Percentiles rank a stretch among this genome's conserved stretches.
Evolutionary conservation across 1,140 invertebrate species (phyloP).

Genomic region (Dinothrombium tinctorium): DNA sequence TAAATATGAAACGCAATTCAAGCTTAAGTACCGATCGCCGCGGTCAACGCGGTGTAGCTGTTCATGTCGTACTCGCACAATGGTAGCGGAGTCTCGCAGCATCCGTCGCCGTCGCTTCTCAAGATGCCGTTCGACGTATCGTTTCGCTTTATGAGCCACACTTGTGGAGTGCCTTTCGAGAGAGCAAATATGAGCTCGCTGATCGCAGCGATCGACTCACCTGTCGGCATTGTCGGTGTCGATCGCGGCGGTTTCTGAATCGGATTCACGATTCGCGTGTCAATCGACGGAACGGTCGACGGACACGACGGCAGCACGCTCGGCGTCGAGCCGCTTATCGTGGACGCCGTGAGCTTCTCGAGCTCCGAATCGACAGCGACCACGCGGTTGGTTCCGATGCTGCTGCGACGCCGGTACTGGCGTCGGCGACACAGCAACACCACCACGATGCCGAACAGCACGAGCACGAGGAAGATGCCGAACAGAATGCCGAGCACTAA

Average conservation of each 20-base stretch:
- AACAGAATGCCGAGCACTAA: slow-evolving; percentile 10
- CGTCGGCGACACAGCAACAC: slow-evolving; percentile 8
- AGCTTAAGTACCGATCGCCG: background rate
- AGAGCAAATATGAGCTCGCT: background rate
- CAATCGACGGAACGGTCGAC: too few species aligned
- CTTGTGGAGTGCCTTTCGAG: background rate
- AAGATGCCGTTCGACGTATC: background rate
- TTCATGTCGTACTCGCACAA: slow-evolving; percentile 2
- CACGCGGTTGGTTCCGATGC: slow-evolving; percentile 1
- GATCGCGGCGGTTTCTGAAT: slow-evolving; percentile 11
- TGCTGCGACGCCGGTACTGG: background rate
- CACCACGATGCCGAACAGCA: slow-evolving; percentile 7
- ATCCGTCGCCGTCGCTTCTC: slow-evolving; percentile 3
- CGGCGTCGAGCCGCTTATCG: slow-evolving; percentile 2
- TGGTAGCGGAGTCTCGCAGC: slow-evolving; percentile 2
- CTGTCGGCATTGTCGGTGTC: background rate
- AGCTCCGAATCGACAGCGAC: slow-evolving; percentile 4
- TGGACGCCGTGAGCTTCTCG: slow-evolving; percentile 7
- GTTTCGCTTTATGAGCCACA: slow-evolving; percentile 3
- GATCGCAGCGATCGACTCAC: background rate
- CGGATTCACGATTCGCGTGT: slow-evolving; percentile 7
- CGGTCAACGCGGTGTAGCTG: background rate
- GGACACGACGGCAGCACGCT: background rate
- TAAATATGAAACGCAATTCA: background rate
- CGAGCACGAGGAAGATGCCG: slow-evolving; percentile 9